These are phyloP conservation scores for Condylostylus longicornis DNA, from an alignment of 1,140 invertebrate species.

Conservation along the genomic window DNA sequence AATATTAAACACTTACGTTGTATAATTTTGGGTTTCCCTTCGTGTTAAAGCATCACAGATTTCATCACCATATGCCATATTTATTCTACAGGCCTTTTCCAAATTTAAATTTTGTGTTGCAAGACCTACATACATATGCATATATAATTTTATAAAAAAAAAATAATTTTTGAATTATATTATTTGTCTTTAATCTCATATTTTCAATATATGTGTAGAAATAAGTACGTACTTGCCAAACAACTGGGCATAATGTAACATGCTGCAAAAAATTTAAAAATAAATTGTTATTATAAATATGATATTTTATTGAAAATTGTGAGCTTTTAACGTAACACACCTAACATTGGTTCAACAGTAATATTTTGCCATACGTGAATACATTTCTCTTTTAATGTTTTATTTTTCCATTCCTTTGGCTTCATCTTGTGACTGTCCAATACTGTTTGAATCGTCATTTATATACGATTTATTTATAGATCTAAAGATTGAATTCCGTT, in stretches of 20 bases:
- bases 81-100: conserved; percentile 70
- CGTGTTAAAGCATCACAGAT: conserved; percentile 55
- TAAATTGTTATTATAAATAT: no score
- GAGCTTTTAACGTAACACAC: no score
- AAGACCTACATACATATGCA: conserved; percentile 56
- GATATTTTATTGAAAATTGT: no score
- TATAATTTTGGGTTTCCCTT: conserved; percentile 53
- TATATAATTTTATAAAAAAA: no score
- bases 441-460: no score
- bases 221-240: no score
- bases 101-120: conserved; percentile 68
- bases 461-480: no score
- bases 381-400: conserved; percentile 38
- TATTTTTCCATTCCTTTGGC: conserved; percentile 23
- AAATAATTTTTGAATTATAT: no score
- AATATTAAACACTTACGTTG: conserved; percentile 25
- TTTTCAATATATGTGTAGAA: no score
- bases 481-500: no score
- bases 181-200: no score
- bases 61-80: conserved; percentile 50
- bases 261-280: no score
- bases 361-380: conserved; percentile 45
- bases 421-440: not conserved
- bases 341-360: conserved; percentile 64
- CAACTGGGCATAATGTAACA: conserved; percentile 65